Conservation (phyloP, 2,113 vertebrate species). For the Petromus typicus region DNA sequence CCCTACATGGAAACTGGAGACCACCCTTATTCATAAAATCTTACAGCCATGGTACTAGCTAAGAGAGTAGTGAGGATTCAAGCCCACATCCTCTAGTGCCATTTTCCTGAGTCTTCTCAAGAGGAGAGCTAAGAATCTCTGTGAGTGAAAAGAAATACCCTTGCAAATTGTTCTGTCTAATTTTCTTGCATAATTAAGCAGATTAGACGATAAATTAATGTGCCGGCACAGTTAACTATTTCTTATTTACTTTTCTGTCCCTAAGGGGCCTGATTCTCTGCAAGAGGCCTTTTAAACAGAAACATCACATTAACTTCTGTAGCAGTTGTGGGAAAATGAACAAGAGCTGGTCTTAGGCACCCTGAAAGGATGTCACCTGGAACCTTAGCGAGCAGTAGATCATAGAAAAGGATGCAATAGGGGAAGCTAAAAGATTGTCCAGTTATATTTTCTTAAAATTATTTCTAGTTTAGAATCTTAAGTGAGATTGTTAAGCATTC, state of each 20-base stretch:
- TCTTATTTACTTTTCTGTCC: constrained; percentile 76
- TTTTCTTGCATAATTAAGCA: constrained; percentile 76
- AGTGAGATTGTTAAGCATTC: background rate
- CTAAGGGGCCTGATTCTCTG: constrained; percentile 32
- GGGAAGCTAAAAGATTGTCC: background rate
- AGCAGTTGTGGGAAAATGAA: background rate
- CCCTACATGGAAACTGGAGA: background rate
- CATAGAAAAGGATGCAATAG: too few relatives aligned
- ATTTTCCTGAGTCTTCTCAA: background rate
- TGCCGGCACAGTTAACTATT: constrained; percentile 72
- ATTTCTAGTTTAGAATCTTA: background rate
- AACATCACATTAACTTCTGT: constrained; percentile 66
- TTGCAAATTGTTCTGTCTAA: constrained; percentile 61
- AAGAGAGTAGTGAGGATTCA: background rate
- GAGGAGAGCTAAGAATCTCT: constrained; percentile 2
- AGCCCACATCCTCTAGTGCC: background rate
- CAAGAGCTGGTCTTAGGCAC: background rate
- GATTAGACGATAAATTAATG: constrained; percentile 69
- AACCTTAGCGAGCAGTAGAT: background rate
- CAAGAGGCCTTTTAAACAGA: constrained; percentile 55
- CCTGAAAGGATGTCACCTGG: background rate
- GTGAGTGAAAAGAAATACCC: constrained; percentile 41
- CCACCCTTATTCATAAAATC: background rate
- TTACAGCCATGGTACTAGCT: background rate
- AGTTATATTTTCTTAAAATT: background rate